Conservation (phyloP, 2,113 vertebrate species). For the Fregetta grallaria region DNA sequence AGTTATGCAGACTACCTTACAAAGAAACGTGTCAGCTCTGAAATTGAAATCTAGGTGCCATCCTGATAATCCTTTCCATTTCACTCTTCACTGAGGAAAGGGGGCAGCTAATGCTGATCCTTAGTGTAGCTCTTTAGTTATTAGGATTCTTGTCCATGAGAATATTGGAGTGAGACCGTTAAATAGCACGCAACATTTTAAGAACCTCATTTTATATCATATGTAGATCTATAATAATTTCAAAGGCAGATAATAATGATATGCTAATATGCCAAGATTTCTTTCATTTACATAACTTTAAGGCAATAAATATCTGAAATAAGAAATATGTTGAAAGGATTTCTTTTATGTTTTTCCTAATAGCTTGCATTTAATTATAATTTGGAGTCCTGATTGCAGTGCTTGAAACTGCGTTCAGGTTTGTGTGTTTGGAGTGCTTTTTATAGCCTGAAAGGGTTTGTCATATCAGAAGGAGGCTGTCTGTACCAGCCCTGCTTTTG, state of each 20-base stretch:
- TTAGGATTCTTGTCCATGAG: background rate
- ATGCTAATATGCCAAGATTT: background rate
- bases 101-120: background rate
- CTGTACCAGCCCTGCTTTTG: background rate
- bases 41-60: background rate
- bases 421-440: background rate
- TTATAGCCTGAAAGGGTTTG: background rate
- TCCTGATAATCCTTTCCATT: background rate
- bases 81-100: background rate
- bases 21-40: background rate
- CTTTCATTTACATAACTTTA: constrained; percentile 24
- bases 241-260: background rate
- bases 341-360: constrained; percentile 44
- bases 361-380: constrained; percentile 41
- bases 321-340: background rate
- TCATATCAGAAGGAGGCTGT: background rate
- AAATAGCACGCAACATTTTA: background rate
- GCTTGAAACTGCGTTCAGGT: background rate
- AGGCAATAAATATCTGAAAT: constrained; percentile 26
- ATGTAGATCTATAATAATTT: background rate
- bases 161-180: background rate
- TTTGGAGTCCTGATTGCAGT: background rate
- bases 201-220: background rate
- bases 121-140: background rate
- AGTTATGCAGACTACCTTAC: background rate